Evolutionary conservation across 2,113 vertebrate genomes (phyloP).

Genomic region (Strix aluco): DNA sequence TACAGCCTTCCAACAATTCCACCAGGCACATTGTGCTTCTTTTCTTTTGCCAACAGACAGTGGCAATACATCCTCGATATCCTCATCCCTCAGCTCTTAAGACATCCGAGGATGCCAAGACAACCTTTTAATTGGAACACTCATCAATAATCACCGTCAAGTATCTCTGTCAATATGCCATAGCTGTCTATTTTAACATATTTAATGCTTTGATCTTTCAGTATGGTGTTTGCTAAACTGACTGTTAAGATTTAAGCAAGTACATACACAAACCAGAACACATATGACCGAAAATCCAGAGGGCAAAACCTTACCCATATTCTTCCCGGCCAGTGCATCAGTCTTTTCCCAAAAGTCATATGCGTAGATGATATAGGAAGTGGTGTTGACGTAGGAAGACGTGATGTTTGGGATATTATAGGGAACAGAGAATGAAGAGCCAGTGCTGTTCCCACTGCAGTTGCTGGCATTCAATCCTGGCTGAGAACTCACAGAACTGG

Average conservation of each 20-base stretch:
- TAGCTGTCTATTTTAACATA: not conserved
- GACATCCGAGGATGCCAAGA: not conserved
- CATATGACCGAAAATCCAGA: not conserved
- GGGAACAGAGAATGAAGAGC: slow-evolving; percentile 75
- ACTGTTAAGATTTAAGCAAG: not conserved
- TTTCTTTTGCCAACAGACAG: not conserved
- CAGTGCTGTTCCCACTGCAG: not conserved
- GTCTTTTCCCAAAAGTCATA: slow-evolving; percentile 92
- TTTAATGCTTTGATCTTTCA: not conserved
- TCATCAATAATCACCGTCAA: not conserved
- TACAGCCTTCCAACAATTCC: not conserved
- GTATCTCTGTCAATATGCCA: not conserved
- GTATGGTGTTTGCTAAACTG: not conserved
- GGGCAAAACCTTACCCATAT: slow-evolving; percentile 79
- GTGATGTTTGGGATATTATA: slow-evolving; percentile 83
- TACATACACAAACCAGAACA: not conserved
- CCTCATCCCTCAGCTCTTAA: not conserved
- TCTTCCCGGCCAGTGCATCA: slow-evolving; percentile 78
- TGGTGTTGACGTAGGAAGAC: slow-evolving; percentile 89
- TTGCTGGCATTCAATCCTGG: slow-evolving; percentile 65
- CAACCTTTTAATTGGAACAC: not conserved
- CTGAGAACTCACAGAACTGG: slow-evolving; percentile 73
- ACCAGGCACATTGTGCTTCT: not conserved
- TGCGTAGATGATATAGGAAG: slow-evolving; percentile 84
- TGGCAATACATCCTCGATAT: not conserved